Conservation (phyloP, 2,113 vertebrate species). For the Nanorana parkeri region DNA sequence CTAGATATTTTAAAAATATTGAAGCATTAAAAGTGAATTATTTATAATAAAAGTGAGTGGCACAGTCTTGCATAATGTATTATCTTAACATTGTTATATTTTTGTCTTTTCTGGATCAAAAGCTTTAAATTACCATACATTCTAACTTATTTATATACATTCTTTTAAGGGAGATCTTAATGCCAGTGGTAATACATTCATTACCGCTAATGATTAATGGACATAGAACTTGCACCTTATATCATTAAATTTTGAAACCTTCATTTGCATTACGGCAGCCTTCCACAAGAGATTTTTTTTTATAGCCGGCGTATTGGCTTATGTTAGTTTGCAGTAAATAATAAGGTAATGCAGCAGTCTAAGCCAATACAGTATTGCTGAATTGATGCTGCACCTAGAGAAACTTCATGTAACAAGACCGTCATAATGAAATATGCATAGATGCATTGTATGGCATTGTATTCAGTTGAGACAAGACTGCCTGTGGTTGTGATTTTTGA, state of each 20-base stretch:
- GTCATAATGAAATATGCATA: slow-evolving; percentile 6
- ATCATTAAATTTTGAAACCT: background rate
- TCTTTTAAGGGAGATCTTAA: slow-evolving; percentile 5
- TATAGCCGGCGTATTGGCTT: background rate
- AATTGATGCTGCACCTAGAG: background rate
- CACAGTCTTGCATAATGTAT: background rate
- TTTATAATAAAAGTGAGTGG: slow-evolving; percentile 2
- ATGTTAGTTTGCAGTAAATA: background rate
- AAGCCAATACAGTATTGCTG: background rate
- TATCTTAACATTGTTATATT: background rate
- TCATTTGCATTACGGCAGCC: background rate
- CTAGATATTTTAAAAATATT: background rate
- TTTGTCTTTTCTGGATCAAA: slow-evolving; percentile 19
- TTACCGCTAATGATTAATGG: slow-evolving; percentile 6
- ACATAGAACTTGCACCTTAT: background rate
- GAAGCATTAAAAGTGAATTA: background rate
- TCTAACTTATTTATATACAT: slow-evolving; percentile 5
- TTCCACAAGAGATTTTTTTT: too few species aligned
- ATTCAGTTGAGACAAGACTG: background rate
- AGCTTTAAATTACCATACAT: background rate
- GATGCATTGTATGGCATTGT: background rate
- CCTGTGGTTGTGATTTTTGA: background rate
- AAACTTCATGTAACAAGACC: background rate
- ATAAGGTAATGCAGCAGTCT: background rate
- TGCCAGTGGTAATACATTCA: background rate